Evolutionary conservation across 2,888 invertebrate species (phyloP).

Genomic region (Patella ulyssiponensis): DNA sequence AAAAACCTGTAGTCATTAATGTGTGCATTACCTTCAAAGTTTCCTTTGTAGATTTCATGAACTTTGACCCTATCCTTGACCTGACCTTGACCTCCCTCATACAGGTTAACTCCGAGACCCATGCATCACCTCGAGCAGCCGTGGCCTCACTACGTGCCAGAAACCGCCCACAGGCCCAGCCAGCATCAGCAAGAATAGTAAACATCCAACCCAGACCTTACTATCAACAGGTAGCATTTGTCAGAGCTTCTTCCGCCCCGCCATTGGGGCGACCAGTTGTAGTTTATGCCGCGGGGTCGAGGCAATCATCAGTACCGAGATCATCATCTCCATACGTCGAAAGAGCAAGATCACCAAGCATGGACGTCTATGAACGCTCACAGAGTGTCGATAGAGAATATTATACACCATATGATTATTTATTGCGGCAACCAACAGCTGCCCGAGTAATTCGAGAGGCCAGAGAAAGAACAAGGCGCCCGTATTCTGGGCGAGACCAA

Average conservation of each 20-base stretch:
- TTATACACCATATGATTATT: neutral
- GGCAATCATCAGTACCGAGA: neutral
- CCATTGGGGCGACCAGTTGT: conserved; percentile 5
- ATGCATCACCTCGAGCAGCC: conserved; percentile 54
- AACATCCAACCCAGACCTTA: neutral
- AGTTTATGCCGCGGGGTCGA: neutral
- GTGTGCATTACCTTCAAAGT: conserved; percentile 12
- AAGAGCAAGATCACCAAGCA: conserved; percentile 3
- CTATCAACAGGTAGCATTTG: conserved; percentile 11
- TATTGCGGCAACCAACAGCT: neutral
- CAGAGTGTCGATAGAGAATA: neutral
- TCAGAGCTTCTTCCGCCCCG: neutral
- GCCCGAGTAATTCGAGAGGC: neutral
- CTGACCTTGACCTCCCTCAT: conserved; percentile 19
- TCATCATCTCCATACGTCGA: neutral
- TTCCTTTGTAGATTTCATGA: conserved; percentile 12
- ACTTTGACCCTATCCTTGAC: conserved; percentile 2
- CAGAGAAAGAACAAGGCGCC: neutral
- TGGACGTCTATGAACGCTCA: neutral
- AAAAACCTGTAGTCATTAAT: conserved; percentile 4
- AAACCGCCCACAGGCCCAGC: conserved; percentile 35
- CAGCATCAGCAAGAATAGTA: conserved; percentile 29
- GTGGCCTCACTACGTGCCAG: conserved; percentile 54
- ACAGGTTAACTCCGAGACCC: conserved; percentile 59
- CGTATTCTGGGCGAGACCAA: neutral